Evolutionary conservation across 2,797 vertebrate species (phyloP).

Genomic region (Pangasius larnaudii): DNA sequence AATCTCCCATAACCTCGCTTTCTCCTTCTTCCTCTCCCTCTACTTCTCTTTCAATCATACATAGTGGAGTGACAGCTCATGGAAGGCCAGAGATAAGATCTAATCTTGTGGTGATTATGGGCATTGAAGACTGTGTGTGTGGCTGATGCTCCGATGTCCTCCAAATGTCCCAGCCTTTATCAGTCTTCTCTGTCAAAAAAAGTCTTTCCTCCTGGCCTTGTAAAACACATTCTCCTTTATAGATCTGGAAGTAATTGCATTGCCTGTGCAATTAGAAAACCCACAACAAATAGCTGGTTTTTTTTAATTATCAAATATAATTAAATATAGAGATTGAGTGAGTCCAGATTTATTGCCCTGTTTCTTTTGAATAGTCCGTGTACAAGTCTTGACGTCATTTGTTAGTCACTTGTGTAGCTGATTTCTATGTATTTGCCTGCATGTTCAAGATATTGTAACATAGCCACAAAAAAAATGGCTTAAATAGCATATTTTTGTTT

Average conservation of each 20-base stretch:
- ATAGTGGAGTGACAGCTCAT: conserved; percentile 72
- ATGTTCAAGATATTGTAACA: neutral
- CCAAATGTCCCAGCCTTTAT: conserved; percentile 26
- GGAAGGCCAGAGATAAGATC: conserved; percentile 71
- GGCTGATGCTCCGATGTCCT: conserved; percentile 64
- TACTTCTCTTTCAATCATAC: conserved; percentile 41
- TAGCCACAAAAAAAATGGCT: neutral
- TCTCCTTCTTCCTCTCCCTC: conserved; percentile 15
- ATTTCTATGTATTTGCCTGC: neutral
- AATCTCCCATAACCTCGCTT: conserved; percentile 6
- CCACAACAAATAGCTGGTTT: neutral
- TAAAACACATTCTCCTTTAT: neutral
- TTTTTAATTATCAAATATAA: neutral
- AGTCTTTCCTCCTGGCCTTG: neutral
- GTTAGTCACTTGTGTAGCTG: neutral
- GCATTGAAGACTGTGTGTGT: conserved; percentile 63
- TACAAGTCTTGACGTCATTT: neutral
- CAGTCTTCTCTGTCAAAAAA: conserved; percentile 18
- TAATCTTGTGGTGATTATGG: conserved; percentile 78
- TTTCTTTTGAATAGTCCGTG: neutral
- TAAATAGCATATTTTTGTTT: neutral
- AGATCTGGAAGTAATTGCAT: neutral
- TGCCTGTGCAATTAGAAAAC: neutral
- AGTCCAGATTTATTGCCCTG: neutral
- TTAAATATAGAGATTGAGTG: neutral